Evolutionary conservation across 2,113 vertebrate species (phyloP), one percentile per base, ranked within the genome.

Genomic region (Mastomys natalensis): DNA sequence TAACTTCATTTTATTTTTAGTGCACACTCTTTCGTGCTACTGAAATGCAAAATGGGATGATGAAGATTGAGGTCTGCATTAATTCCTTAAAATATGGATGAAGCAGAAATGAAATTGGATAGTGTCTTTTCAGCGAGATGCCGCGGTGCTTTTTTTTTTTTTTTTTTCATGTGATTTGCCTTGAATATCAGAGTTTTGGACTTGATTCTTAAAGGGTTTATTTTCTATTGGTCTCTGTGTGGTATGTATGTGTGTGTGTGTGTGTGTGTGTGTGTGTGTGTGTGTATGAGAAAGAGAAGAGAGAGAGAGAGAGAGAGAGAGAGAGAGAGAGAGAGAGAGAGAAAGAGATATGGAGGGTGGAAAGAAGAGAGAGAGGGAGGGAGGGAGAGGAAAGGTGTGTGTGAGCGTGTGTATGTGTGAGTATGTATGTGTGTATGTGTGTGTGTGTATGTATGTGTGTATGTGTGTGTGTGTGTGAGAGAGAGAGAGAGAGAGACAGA

Each of bases 1-100:
- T 80, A 81, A 85, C 78, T 95, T 86, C 4, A 88, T 85, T 89
- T 93, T 92, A 31, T 88, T 95, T 66, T 89, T 72, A 70, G 64
- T 58, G 40, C 53, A 3, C 43, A 70, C 89, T 86, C 13, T n/a
- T 96, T 94, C 53, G 37, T 70, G 48, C 81, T 89, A 62, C 87
- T 62, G 89, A 95, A 66, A 2, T 81, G 10, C 76, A 11, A 4
- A 55, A 58, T 29, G 37, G 81, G 72, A 95, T 88, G 51, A 77
- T 55, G 58, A 94, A 96, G n/a, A 92, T 21, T 81, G 80, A 89
- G n/a, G 11, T 60, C 19, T 29, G n/a, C 15, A 8, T 26, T 92
- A 76, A 88, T 88, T 15, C 21, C 53, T 24, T 6, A n/a, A 85
- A 87, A 92, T 76, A 64, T 31, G 13, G 43, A 72, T 66, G 45